A percentile compares a stretch with the other conserved stretches of the same genome.
Conservation (phyloP, 1,140 invertebrate genomes). For the Rhagoletis pomonella region DNA sequence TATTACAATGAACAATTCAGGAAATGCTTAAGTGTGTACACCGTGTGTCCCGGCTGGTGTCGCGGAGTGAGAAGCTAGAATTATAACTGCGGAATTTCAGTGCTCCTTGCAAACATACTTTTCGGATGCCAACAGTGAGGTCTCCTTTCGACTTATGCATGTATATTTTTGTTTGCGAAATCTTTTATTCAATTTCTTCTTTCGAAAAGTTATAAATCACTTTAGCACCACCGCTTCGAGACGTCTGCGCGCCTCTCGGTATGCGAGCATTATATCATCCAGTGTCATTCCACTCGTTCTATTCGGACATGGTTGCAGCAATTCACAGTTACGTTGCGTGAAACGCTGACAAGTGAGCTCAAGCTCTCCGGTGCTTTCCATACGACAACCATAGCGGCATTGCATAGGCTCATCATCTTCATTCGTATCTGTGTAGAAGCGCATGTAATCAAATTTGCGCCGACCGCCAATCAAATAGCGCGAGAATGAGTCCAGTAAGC, state of each 20-base stretch:
- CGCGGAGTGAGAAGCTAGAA: too few species aligned
- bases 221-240: conserved; percentile 55
- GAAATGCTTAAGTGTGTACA: too few species aligned
- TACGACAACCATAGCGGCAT: conserved; percentile 58
- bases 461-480: conserved; percentile 71
- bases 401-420: background rate
- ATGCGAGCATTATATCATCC: conserved; percentile 59
- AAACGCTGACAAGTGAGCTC: conserved; percentile 62
- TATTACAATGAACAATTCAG: too few species aligned
- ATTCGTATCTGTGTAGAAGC: conserved; percentile 58
- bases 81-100: too few species aligned
- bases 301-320: conserved; percentile 38
- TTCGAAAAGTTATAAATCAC: background rate
- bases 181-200: too few species aligned
- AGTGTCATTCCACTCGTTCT: conserved; percentile 56
- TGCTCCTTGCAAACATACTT: too few species aligned
- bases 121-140: too few species aligned
- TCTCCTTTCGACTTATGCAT: too few species aligned
- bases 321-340: conserved; percentile 61
- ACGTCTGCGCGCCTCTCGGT: conserved; percentile 56
- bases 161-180: too few species aligned
- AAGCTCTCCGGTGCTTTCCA: conserved; percentile 64
- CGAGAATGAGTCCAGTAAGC: conserved; percentile 65
- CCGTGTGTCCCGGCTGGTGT: too few species aligned
- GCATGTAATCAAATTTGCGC: conserved; percentile 65